Percentiles rank a stretch among this genome's conserved stretches.
phyloP scores from a whole-genome alignment of 2,888 invertebrate genomes.

The Matsumyia berberina region DNA sequence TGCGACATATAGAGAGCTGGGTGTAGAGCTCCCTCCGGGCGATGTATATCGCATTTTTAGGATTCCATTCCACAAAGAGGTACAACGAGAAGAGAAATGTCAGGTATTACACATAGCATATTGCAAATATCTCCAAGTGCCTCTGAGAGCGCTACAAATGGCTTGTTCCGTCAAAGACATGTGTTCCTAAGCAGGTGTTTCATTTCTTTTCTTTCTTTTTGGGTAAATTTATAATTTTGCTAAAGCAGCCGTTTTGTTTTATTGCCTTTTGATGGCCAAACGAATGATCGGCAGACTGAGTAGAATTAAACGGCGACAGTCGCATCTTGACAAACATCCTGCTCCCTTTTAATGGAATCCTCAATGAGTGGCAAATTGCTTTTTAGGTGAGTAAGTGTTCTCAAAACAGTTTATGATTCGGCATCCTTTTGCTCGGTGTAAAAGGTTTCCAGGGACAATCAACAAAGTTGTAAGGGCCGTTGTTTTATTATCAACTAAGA shows the following conservation, averaged over 20 bases:
- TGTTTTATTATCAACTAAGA: neutral
- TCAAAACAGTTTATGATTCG: conserved; percentile 8
- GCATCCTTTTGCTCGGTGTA: neutral
- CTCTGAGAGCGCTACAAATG: conserved; percentile 32
- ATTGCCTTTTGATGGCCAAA: conserved; percentile 48
- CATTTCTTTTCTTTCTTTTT: conserved; percentile 7
- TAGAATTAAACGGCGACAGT: conserved; percentile 1
- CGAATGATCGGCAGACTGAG: conserved; percentile 45
- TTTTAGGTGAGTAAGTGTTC: neutral
- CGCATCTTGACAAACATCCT: conserved; percentile 5
- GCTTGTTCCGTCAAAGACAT: conserved; percentile 49
- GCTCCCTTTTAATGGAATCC: conserved; percentile 13
- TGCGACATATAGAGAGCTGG: conserved; percentile 39
- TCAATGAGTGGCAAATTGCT: conserved; percentile 6
- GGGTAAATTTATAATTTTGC: conserved; percentile 46
- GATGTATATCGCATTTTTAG: conserved; percentile 40
- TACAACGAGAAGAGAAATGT: conserved; percentile 35
- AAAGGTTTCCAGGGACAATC: neutral
- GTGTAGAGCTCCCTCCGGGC: conserved; percentile 13
- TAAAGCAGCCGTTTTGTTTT: conserved; percentile 44
- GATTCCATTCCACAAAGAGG: conserved; percentile 40
- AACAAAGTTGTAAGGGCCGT: neutral
- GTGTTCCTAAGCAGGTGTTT: conserved; percentile 54
- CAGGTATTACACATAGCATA: conserved; percentile 61
- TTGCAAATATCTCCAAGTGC: conserved; percentile 53